Conservation (phyloP, 2,113 vertebrate species). For the Protobothrops mucrosquamatus region DNA sequence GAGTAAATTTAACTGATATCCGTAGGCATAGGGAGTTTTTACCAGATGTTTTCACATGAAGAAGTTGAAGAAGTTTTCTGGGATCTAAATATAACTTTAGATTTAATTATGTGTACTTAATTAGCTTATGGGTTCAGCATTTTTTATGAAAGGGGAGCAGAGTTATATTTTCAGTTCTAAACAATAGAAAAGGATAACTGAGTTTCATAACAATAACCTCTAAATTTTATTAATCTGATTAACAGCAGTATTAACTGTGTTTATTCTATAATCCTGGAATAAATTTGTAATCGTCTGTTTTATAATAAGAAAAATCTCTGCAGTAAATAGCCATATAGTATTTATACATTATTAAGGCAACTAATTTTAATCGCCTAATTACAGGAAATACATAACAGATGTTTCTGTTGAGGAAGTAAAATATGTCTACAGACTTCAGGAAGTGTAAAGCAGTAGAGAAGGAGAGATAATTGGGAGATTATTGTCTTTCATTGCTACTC, state of each 20-base stretch:
- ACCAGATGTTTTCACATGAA: background rate
- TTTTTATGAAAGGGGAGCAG: background rate
- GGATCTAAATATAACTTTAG: background rate
- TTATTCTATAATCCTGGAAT: background rate
- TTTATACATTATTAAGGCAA: constrained; percentile 17
- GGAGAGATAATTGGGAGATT: background rate
- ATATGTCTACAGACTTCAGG: background rate
- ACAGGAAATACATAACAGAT: constrained; percentile 31
- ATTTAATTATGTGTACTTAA: background rate
- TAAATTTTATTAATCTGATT: background rate
- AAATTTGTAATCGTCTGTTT: background rate
- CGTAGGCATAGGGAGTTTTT: background rate
- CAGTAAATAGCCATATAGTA: constrained; percentile 21
- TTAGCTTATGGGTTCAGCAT: background rate
- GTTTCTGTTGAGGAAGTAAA: constrained; percentile 21
- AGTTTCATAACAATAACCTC: background rate
- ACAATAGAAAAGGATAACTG: background rate
- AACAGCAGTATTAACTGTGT: background rate
- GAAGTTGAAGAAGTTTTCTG: background rate
- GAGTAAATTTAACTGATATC: background rate
- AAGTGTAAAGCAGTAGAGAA: background rate
- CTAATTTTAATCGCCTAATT: constrained; percentile 16
- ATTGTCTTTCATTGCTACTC: background rate
- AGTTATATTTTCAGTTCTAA: background rate
- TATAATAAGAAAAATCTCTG: constrained; percentile 20